Evolutionary conservation across 2,888 invertebrate genomes (phyloP), one percentile per base, ranked within the genome.

Genomic region (Xanthorhoe spadicearia): DNA sequence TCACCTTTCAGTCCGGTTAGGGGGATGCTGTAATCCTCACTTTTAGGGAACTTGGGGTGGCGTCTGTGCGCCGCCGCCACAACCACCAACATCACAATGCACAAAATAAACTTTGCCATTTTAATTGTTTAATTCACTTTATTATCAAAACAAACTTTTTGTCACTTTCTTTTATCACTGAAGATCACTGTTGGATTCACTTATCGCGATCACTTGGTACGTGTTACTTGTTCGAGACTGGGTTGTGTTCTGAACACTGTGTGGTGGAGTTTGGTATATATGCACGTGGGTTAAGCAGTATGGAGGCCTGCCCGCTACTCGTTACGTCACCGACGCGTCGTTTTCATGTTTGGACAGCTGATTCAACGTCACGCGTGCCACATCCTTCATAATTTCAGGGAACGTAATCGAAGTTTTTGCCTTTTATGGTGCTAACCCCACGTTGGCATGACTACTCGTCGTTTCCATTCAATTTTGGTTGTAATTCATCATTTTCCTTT

Each of bases 31-130:
- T 68, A 76, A 70, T 81, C 83, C 71, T 80, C 77, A 55, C 70
- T 51, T 69, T 83, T 87, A 1, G 83, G 85, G 71, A 91, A 87
- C 80, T 87, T 91, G 50, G 89, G 89, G 70, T 90, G 85, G 64
- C 84, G 85, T 62, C 80, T 84, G 64, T 81, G 82, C 64, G 81
- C 81, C 50, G 77, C 82, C 72, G 76, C 80, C 51, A 76, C 89
- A 38, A 79, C 77, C 79, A 84, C 86, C 64, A 87, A 66, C 73
- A 88, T 71, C 77, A 88, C 81, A 71, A 87, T 74, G 71, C 88
- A 81, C 77, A 89, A 71, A 61, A 90, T 72, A 64, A 87, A 79
- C 82, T 83, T 87, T 64, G 86, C 86, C 92, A 91, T 68, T 58
- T 23, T 57, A 43, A 53, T 90, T 73, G 56, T 77, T 52, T 57